These are phyloP conservation scores for Graphium colonna DNA, from an alignment of 2,888 invertebrate genomes.

Conservation along the genomic window DNA sequence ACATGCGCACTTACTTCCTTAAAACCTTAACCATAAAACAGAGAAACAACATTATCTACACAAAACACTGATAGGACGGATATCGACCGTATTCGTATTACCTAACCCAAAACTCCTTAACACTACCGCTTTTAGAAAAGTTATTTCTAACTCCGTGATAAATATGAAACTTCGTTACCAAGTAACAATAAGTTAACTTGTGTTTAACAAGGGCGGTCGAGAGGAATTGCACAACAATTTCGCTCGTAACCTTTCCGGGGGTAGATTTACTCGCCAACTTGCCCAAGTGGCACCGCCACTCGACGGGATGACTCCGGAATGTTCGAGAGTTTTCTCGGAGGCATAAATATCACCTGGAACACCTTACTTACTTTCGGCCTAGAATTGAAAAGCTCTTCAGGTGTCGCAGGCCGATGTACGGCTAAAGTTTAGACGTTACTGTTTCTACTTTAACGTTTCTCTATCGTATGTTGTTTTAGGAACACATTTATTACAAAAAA, in stretches of 20 bases:
- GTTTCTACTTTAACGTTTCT: no score
- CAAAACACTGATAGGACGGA: no score
- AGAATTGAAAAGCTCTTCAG: background rate
- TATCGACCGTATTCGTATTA: constrained; percentile 3
- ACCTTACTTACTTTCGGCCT: constrained; percentile 2
- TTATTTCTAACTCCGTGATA: constrained; percentile 31
- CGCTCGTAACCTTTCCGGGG: constrained; percentile 32
- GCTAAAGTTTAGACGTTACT: no score
- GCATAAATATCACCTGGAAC: constrained; percentile 18
- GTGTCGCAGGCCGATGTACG: background rate
- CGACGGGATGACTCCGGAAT: constrained; percentile 21
- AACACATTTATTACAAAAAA: no score
- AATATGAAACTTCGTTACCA: constrained; percentile 37
- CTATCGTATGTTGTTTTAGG: no score
- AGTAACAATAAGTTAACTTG: constrained; percentile 46
- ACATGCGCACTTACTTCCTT: no score
- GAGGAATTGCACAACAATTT: constrained; percentile 37
- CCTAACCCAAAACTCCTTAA: constrained; percentile 11
- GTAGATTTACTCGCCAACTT: constrained; percentile 43
- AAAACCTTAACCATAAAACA: no score
- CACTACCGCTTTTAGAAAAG: constrained; percentile 8
- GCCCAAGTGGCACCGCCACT: constrained; percentile 15
- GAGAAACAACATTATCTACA: no score
- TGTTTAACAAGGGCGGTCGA: constrained; percentile 44
- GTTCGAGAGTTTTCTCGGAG: constrained; percentile 11